Evolutionary conservation across 2,797 vertebrate species (phyloP).

Genomic region (Yasuhikotakia modesta): DNA sequence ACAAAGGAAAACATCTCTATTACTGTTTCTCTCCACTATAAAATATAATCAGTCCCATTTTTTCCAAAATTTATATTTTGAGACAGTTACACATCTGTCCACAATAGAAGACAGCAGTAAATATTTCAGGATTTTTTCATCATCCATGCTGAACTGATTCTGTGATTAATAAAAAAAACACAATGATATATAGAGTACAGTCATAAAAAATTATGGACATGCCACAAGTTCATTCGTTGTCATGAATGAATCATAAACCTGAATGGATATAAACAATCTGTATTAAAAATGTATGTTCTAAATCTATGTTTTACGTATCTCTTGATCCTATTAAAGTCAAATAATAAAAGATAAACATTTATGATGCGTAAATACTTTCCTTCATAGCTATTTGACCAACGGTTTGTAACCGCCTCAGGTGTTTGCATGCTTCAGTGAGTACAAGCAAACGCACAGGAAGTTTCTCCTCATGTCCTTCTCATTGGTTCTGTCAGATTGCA

Average conservation of each 20-base stretch:
- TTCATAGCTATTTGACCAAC: slow-evolving; percentile 17
- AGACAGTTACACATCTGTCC: not conserved
- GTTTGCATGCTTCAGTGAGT: slow-evolving; percentile 45
- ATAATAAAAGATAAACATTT: not conserved
- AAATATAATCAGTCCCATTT: not conserved
- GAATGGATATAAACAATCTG: not conserved
- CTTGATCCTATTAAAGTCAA: too few species aligned
- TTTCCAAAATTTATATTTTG: not conserved
- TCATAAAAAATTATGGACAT: not conserved
- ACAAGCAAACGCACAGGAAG: slow-evolving; percentile 42
- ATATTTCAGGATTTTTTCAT: not conserved
- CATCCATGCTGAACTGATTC: too few species aligned
- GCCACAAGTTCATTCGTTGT: not conserved
- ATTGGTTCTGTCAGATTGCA: slow-evolving; percentile 49
- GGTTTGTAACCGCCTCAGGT: slow-evolving; percentile 41
- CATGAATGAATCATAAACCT: not conserved
- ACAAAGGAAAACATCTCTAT: too few species aligned
- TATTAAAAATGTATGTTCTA: too few species aligned
- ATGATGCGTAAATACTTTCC: not conserved
- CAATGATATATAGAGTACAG: not conserved
- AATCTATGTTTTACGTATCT: too few species aligned
- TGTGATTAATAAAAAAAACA: too few species aligned
- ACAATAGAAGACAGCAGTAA: not conserved
- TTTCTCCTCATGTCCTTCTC: slow-evolving; percentile 48
- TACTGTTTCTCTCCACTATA: not conserved